Evolutionary conservation across 2,113 vertebrate species (phyloP).

Genomic region (Fukomys damarensis): DNA sequence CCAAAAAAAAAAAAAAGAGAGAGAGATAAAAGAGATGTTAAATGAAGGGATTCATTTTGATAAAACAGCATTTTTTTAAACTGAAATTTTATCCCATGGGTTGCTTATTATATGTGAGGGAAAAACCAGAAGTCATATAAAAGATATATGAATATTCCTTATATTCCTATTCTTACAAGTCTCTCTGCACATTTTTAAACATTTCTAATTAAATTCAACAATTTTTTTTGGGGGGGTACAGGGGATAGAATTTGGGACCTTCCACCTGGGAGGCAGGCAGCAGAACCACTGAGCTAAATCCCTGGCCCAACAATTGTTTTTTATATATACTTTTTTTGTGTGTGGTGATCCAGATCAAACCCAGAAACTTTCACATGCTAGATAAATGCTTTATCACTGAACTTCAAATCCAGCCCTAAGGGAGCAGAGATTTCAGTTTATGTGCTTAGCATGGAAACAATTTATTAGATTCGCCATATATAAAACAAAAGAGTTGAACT

Average conservation of each 20-base stretch:
- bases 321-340: not conserved
- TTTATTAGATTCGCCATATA: not conserved
- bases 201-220: slow-evolving; percentile 40
- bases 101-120: not conserved
- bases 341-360: not conserved
- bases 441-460: not conserved
- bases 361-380: not conserved
- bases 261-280: too few relatives aligned
- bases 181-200: slow-evolving; percentile 33
- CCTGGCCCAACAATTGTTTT: too few relatives aligned
- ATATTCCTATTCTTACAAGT: slow-evolving; percentile 11
- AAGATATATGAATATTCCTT: not conserved
- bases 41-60: not conserved
- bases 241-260: too few relatives aligned
- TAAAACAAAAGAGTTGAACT: slow-evolving; percentile 29
- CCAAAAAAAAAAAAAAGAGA: not conserved
- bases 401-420: not conserved
- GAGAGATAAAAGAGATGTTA: not conserved
- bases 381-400: not conserved
- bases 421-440: not conserved
- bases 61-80: not conserved
- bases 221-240: not conserved
- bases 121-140: slow-evolving; percentile 39
- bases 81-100: not conserved
- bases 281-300: too few relatives aligned